phyloP scores from a whole-genome alignment of 2,113 vertebrate species.

The Takifugu bimaculatus region DNA sequence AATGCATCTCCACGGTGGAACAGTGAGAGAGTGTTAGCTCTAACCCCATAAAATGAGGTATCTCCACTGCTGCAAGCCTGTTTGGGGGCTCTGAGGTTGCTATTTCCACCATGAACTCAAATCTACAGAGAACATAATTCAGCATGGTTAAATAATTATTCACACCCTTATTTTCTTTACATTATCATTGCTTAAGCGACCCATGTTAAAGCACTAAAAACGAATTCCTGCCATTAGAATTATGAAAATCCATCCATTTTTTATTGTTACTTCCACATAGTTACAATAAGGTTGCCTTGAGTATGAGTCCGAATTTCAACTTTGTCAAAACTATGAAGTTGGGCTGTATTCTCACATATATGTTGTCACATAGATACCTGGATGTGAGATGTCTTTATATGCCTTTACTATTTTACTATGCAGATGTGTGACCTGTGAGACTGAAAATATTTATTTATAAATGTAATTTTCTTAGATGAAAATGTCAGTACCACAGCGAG shows the following conservation, averaged over 20 bases:
- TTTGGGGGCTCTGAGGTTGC: background rate
- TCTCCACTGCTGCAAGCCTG: background rate
- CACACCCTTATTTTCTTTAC: no score
- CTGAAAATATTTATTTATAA: background rate
- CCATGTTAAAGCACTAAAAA: no score
- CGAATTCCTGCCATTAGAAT: no score
- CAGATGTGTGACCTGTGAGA: conserved; percentile 1
- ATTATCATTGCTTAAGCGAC: background rate
- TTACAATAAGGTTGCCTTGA: no score
- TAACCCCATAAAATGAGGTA: conserved; percentile 14
- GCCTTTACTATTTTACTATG: background rate
- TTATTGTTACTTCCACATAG: no score
- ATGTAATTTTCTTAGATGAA: background rate
- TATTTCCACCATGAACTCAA: background rate
- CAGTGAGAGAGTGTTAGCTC: conserved; percentile 3
- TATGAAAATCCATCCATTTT: no score
- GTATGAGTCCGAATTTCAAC: no score
- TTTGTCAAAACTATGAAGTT: no score
- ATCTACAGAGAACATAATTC: background rate
- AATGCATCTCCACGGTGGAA: background rate
- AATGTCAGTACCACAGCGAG: conserved; percentile 31
- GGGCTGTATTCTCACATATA: no score
- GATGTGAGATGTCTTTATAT: background rate
- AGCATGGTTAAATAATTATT: background rate
- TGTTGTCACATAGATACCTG: background rate